phyloP scores from a whole-genome alignment of 1,140 invertebrate genomes.

The Drosophila mauritiana region DNA sequence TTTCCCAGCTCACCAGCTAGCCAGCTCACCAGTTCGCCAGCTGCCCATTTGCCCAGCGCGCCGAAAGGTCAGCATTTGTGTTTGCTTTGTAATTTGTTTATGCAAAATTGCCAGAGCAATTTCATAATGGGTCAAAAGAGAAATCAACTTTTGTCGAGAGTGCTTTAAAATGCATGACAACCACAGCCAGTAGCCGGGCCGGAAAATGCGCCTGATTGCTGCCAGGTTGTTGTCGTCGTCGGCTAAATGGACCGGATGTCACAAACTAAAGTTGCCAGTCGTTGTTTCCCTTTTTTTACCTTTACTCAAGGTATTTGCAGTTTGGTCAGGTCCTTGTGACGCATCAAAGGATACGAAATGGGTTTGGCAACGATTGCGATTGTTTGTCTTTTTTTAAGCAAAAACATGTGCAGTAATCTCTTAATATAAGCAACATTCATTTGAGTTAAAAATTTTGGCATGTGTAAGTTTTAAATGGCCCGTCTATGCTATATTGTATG shows the following conservation, averaged over 20 bases:
- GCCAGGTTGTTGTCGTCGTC: slow-evolving; percentile 74
- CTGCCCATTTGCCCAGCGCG: slow-evolving; percentile 8
- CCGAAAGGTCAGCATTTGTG: slow-evolving; percentile 66
- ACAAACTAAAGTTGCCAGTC: slow-evolving; percentile 77
- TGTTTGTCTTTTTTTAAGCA: no score
- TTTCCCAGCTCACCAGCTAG: slow-evolving; percentile 8
- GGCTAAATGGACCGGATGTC: slow-evolving; percentile 82
- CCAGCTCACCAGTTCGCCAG: not conserved
- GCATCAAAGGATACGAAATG: not conserved
- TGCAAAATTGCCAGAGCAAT: slow-evolving; percentile 82
- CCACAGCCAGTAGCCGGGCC: slow-evolving; percentile 41
- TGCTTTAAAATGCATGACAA: slow-evolving; percentile 81
- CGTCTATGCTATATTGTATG: not conserved
- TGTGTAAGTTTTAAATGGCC: no score
- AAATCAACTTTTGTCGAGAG: slow-evolving; percentile 83
- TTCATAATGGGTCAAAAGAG: slow-evolving; percentile 83
- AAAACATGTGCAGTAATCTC: no score
- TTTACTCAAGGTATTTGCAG: not conserved
- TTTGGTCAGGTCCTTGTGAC: not conserved
- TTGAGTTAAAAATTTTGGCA: no score
- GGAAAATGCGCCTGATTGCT: slow-evolving; percentile 76
- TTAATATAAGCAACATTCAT: no score
- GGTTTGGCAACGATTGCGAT: not conserved
- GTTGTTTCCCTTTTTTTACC: slow-evolving; percentile 16
- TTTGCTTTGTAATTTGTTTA: slow-evolving; percentile 83